phyloP scores from a whole-genome alignment of 37 sponge, comb jelly and placozoan species.

The Ianthella basta region DNA sequence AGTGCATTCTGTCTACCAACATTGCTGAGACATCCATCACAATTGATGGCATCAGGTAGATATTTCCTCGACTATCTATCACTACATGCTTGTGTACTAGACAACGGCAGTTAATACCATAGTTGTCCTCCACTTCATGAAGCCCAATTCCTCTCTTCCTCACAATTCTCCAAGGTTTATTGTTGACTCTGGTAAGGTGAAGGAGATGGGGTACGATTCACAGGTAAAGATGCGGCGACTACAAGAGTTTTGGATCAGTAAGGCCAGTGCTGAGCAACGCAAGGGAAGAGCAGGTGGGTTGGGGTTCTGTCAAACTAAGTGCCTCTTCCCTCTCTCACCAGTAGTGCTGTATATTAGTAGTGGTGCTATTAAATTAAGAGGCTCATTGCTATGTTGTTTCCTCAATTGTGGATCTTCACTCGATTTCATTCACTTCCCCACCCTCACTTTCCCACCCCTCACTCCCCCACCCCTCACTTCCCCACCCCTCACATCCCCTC shows the following conservation, averaged over 20 bases:
- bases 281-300: constrained; percentile 88
- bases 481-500: no score
- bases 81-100: no score
- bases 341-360: no score
- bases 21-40: constrained; percentile 97
- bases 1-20: constrained; percentile 96
- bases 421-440: no score
- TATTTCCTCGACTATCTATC: no score
- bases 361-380: no score
- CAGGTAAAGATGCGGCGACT: constrained; percentile 84
- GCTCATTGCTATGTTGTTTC: background rate
- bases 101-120: no score
- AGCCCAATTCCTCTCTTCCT: no score
- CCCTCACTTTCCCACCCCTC: background rate
- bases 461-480: no score
- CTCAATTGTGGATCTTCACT: background rate
- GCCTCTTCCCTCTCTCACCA: no score
- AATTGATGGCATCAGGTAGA: constrained; percentile 83
- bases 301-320: no score
- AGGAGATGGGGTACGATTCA: constrained; percentile 96
- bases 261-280: constrained; percentile 95
- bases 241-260: constrained; percentile 98
- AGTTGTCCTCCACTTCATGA: no score
- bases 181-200: constrained; percentile 92
- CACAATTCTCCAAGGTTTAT: constrained; percentile 48